Conservation (phyloP, 2,113 vertebrate genomes). For the Nibea coibor region DNA sequence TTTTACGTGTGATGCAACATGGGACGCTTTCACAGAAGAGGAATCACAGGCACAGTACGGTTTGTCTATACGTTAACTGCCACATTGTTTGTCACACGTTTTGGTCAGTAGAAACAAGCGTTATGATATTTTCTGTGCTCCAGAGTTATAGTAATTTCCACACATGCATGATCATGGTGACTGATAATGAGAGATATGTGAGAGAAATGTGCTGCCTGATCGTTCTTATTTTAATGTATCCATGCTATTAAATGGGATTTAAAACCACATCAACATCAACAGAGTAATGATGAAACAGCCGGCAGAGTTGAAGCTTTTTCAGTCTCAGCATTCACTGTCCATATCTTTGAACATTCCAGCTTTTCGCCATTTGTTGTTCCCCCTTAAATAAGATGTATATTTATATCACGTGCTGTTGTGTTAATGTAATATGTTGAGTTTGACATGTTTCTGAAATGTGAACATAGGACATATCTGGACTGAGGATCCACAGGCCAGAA, state of each 20-base stretch:
- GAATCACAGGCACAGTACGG: conserved; percentile 33
- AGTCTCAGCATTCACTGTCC: conserved; percentile 18
- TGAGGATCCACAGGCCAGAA: conserved; percentile 48
- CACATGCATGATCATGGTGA: conserved; percentile 53
- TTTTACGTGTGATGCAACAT: conserved; percentile 65
- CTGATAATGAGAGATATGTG: conserved; percentile 32
- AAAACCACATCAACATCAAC: conserved; percentile 11
- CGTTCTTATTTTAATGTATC: conserved; percentile 30
- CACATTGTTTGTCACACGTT: conserved; percentile 25
- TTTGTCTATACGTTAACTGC: conserved; percentile 38
- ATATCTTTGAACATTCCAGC: conserved; percentile 33
- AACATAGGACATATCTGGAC: conserved; percentile 64
- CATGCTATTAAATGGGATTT: conserved; percentile 25
- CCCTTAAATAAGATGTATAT: conserved; percentile 61
- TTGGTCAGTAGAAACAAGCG: conserved; percentile 27
- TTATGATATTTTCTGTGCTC: conserved; percentile 33
- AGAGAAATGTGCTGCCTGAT: conserved; percentile 22
- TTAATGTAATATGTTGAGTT: conserved; percentile 74
- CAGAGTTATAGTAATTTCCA: conserved; percentile 40
- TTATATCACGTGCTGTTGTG: conserved; percentile 74
- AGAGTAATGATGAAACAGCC: conserved; percentile 8
- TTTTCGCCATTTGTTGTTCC: conserved; percentile 46
- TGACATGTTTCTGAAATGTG: conserved; percentile 79
- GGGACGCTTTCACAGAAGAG: conserved; percentile 49
- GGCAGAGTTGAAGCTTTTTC: conserved; percentile 13